Base-by-base conservation (phyloP, 2,113 vertebrate genomes). In the Mus pahari region DNA sequence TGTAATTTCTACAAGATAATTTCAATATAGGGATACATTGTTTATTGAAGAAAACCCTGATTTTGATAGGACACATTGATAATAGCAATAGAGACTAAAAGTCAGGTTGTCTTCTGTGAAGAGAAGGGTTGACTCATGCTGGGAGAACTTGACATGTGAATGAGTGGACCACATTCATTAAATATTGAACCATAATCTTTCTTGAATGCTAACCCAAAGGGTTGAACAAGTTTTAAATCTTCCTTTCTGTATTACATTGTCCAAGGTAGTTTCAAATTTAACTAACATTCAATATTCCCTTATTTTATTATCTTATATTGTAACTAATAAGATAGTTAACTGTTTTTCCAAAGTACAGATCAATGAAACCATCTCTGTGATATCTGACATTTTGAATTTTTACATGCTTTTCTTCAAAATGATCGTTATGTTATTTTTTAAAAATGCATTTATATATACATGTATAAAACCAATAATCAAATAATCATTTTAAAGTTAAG, bases 111-210 rank as follows among this genome's bases (percentile, higher is more conserved):
- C 42, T 95, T 94, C 93, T 92, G 82, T 75, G 91, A 53, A 89
- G 68, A 83, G 88, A 55, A 8, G 94, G 90, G 55, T 68, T 62
- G 91, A 16, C 42, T 84, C 83, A 86, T 31, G 33, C 93, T 93
- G 64, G 70, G 90, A 94, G 73, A 95, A 86, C 39, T 88, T 62
- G 45, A 86, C 53, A 92, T 95, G 79, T 53, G 94, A 97, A 96
- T 87, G 62, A 94, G 87, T 19, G 19, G 22, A 71, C 22, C 7
- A 93, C 60, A 89, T 60, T 93, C 64, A 82, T 6, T 92, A 70
- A 55, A 96, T 89, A 75, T 90, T 95, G 88, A 86, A 3, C 48
- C 71, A 62, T 81, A 71, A 94, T 96, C 50, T 91, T 17, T 86
- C 60, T 31, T 86, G 45, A 94, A 84, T 96, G 45, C 48, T 89